Evolutionary conservation across 64 coral and sea anemone species (phyloP).

Genomic region (Exaiptasia diaphana): DNA sequence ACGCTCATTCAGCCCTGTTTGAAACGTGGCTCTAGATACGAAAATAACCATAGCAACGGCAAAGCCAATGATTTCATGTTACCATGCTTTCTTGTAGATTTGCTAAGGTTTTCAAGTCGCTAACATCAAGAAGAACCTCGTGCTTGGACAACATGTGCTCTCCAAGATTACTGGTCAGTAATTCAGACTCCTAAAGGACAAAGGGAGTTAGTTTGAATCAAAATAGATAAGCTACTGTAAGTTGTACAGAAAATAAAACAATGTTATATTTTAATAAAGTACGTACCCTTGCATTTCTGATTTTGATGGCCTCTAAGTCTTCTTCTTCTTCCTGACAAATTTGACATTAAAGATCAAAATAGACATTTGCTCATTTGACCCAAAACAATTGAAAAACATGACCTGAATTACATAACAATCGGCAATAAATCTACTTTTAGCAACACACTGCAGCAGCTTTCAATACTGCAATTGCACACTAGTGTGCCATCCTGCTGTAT

Average conservation of each 20-base stretch:
- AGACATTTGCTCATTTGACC: no score
- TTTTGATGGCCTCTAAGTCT: slow-evolving; percentile 42
- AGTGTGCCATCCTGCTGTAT: no score
- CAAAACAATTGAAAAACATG: not conserved
- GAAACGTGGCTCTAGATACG: no score
- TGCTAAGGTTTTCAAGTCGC: slow-evolving; percentile 82
- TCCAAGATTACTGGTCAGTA: slow-evolving; percentile 81
- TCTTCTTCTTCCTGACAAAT: slow-evolving; percentile 50
- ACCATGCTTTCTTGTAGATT: slow-evolving; percentile 98
- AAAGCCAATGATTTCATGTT: slow-evolving; percentile 17
- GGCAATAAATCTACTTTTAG: no score
- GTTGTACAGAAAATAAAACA: not conserved
- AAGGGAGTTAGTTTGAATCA: not conserved
- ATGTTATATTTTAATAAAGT: not conserved
- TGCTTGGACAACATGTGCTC: slow-evolving; percentile 62
- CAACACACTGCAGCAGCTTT: no score
- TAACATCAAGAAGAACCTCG: slow-evolving; percentile 76
- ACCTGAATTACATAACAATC: no score
- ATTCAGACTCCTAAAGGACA: slow-evolving; percentile 65
- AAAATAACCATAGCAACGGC: not conserved
- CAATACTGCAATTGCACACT: no score
- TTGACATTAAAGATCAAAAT: not conserved
- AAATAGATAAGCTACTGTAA: not conserved
- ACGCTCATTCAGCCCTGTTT: no score
- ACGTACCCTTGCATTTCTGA: slow-evolving; percentile 46